Evolutionary conservation across 2,888 invertebrate species (phyloP).

Genomic region (Acronicta leporina): DNA sequence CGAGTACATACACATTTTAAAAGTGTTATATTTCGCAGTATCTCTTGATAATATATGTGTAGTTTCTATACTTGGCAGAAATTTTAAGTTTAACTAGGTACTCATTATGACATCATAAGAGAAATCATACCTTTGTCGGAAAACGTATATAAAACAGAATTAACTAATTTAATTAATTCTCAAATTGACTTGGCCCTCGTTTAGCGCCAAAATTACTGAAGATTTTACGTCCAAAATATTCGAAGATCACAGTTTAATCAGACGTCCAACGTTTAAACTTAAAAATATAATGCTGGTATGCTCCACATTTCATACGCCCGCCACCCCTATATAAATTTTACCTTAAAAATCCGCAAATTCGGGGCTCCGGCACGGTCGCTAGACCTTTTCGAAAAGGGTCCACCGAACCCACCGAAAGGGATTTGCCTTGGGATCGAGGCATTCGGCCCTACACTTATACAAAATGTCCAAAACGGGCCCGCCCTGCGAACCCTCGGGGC

Average conservation of each 20-base stretch:
- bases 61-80: no score
- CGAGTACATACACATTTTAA: conserved; percentile 1
- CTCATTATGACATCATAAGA: background rate
- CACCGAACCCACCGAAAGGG: conserved; percentile 77
- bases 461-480: conserved; percentile 87
- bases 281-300: conserved; percentile 57
- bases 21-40: background rate
- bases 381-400: conserved; percentile 86
- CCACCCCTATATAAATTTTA: conserved; percentile 86
- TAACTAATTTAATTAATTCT: conserved; percentile 45
- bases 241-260: conserved; percentile 46
- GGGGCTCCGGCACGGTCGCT: conserved; percentile 82
- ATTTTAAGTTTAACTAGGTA: background rate
- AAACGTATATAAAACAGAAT: conserved; percentile 19
- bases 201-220: conserved; percentile 28
- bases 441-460: conserved; percentile 86
- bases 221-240: conserved; percentile 39
- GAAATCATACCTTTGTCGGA: background rate
- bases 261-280: conserved; percentile 47
- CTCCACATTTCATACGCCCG: conserved; percentile 61
- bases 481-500: conserved; percentile 73
- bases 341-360: conserved; percentile 89
- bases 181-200: conserved; percentile 20
- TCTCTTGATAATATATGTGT: no score
- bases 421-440: conserved; percentile 86